Evolutionary conservation across 1,140 invertebrate genomes (phyloP), one percentile per base, ranked within the genome.

Genomic region (Mya arenaria): DNA sequence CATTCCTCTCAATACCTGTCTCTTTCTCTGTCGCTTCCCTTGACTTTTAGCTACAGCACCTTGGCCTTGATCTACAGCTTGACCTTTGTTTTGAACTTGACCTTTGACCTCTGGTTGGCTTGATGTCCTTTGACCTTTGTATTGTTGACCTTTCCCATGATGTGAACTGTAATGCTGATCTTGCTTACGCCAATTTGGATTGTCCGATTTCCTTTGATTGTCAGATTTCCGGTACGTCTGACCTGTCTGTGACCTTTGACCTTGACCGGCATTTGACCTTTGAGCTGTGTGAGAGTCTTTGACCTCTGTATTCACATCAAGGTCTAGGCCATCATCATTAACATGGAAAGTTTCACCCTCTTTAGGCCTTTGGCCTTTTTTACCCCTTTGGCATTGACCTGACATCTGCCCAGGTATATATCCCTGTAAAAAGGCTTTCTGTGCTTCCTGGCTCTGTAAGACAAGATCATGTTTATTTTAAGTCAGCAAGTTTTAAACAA

Each of bases 21-120:
- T 80, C 30, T 80, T 80, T 39, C 77, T 80, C 30, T 80, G 77
- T 39, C 77, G 56, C 34, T 68, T 69, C n/a, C 77, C 77, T 56
- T 80, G 77, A 30, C 77, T 56, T 71, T 80, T 80, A 6, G n/a
- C 56, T 0, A 17, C 32, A 55, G 28, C 25, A 13, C 55, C 52
- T 39, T 69, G 30, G n/a, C 34, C 66, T 48, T 71, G 65, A 19
- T 37, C 56, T 34, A 6, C 73, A 41, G n/a, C 36, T 6, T 75
- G 73, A 52, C 58, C 39, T 75, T 44, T 75, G 5, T 74, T 34
- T 1, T 8, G 44, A 32, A 15, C 36, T n/a, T 19, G 32, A 74
- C 32, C 8, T 23, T n/a, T 44, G 19, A 10, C 10, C 10, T 44
- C 10, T 19, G 10, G 10, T 10, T 44, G 41, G 19, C 48, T n/a